Conservation (phyloP, 2,888 invertebrate species). For the Apodemia zela region DNA sequence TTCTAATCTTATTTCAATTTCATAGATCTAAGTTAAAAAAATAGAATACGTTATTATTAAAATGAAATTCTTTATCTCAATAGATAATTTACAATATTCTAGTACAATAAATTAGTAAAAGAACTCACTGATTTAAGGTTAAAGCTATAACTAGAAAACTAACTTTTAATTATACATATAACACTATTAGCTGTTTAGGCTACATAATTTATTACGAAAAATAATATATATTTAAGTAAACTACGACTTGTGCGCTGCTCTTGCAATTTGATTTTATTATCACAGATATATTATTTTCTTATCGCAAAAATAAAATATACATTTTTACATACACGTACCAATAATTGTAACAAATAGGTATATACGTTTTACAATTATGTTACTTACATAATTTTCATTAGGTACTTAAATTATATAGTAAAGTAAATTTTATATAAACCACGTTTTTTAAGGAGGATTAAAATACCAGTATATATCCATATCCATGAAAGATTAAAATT, state of each 20-base stretch:
- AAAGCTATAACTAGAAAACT: neutral
- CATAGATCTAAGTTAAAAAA: constrained; percentile 3
- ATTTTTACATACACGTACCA: neutral
- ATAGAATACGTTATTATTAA: constrained; percentile 7
- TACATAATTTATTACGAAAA: constrained; percentile 17
- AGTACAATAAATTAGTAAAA: constrained; percentile 17
- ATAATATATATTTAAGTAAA: neutral
- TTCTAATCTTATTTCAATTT: neutral
- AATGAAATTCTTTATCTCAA: neutral
- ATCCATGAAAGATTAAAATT: no score
- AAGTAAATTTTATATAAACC: no score
- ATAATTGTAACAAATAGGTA: constrained; percentile 29
- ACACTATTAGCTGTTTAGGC: neutral
- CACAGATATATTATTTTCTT: constrained; percentile 34
- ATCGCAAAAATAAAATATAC: constrained; percentile 29
- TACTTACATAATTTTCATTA: no score
- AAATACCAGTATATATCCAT: no score
- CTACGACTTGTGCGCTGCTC: neutral
- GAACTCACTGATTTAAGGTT: constrained; percentile 5
- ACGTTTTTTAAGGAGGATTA: no score
- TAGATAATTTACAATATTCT: constrained; percentile 18
- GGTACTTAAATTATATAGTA: no score
- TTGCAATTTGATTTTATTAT: constrained; percentile 12
- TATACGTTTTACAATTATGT: no score
- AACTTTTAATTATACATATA: neutral